Evolutionary conservation across 2,797 vertebrate genomes (phyloP).

Genomic region (Sphaeramia orbicularis): DNA sequence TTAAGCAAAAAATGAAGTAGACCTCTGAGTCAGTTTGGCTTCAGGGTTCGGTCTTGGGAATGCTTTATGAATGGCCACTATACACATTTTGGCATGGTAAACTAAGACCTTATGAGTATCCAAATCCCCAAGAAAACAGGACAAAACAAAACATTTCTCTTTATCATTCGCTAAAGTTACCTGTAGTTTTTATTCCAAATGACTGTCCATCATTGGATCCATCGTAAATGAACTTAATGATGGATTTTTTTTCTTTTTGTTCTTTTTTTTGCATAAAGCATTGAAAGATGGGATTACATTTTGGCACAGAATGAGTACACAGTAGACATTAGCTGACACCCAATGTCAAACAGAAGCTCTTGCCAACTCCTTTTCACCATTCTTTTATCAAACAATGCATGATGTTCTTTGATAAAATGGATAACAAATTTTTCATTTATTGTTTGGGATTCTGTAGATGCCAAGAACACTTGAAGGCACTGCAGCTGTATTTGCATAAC

Average conservation of each 20-base stretch:
- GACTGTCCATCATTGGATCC: neutral
- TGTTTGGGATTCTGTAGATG: too few species aligned
- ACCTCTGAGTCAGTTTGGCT: constrained; percentile 5
- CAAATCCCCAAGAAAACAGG: neutral
- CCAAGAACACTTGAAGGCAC: too few species aligned
- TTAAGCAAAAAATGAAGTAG: too few species aligned
- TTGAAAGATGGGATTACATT: neutral
- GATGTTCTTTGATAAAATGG: neutral
- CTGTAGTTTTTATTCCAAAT: too few species aligned
- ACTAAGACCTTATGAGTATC: constrained; percentile 1
- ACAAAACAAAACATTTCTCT: neutral
- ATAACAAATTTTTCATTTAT: too few species aligned
- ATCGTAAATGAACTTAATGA: neutral
- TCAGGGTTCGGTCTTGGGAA: constrained; percentile 5
- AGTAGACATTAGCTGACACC: neutral
- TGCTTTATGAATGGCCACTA: neutral
- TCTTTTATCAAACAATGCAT: neutral
- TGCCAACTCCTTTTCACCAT: neutral
- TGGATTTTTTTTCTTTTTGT: too few species aligned
- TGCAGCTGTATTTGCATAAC: too few species aligned
- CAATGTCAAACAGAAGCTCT: neutral
- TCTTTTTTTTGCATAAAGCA: neutral
- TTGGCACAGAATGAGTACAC: neutral
- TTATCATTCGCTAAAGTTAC: too few species aligned
- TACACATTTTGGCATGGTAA: constrained; percentile 1